Base-by-base conservation (phyloP, 2,797 vertebrate species). In the Pipistrellus kuhlii region DNA sequence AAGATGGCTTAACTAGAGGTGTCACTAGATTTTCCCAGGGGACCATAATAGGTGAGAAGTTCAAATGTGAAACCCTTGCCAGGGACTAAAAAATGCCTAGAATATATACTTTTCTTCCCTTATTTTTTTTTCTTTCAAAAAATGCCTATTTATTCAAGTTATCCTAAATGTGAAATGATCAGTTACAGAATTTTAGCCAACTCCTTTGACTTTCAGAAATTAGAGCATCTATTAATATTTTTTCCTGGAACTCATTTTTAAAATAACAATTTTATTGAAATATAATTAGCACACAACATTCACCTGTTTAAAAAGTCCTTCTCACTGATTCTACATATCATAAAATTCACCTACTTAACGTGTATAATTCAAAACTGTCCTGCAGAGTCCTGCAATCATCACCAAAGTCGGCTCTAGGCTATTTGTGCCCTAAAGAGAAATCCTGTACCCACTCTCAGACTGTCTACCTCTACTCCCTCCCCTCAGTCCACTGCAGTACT, bases 221-320 rank as follows among this genome's bases (percentile, higher is more conserved):
- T 10, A 85, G 9, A 38, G 4, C 3, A 21, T 10, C 32, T 48
- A 44, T 18, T 41, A 3, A 2, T 38, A 13, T 68, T 46, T 46
- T 75, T 93, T 57, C 7, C 3, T 88, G 75, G 59, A 35, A 35
- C 6, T 81, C 41, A 7, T 48, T 14, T 41, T 72, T 59, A 27
- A 68, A 73, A 72, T 51, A 84, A 87, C 2, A 81, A n/a, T 35
- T 80, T 83, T 64, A 41, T 32, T 82, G 8, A 77, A 18, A 76
- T 62, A 73, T 14, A 53, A n/a, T 59, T n/a, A 25, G 51, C 32
- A 57, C 6, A 20, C 5, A 68, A 38, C 15, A 57, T 30, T 30
- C 35, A 62, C 10, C 64, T 8, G 3, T 35, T 85, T 85, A 71
- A 92, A 69, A 25, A 38, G 30, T 55, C 57, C n/a, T 32, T 18